phyloP scores from a whole-genome alignment of 2,113 vertebrate genomes.

The Chloropsis hardwickii region DNA sequence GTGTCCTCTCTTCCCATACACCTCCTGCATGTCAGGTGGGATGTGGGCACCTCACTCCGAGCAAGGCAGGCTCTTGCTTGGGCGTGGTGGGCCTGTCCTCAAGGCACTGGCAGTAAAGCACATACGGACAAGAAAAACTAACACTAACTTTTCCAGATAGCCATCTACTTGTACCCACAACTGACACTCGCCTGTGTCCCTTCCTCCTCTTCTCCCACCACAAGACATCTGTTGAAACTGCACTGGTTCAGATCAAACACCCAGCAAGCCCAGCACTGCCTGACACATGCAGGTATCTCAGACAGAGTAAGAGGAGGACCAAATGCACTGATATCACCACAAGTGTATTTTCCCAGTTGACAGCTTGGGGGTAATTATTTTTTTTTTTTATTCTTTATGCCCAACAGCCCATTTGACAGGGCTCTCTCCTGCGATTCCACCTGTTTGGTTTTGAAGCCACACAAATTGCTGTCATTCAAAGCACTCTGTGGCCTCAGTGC shows the following conservation, averaged over 20 bases:
- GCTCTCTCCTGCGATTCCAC: background rate
- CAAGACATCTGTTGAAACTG: background rate
- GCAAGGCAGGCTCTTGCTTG: background rate
- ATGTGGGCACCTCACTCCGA: fast-evolving
- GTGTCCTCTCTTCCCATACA: background rate
- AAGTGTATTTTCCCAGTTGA: background rate
- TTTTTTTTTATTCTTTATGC: background rate
- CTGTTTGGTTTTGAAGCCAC: background rate
- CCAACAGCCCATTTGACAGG: background rate
- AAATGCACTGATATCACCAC: background rate
- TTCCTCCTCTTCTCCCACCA: background rate
- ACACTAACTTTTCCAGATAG: background rate
- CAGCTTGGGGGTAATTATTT: background rate
- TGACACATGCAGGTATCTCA: background rate
- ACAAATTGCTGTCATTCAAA: background rate
- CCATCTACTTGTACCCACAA: background rate
- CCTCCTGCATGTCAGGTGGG: background rate
- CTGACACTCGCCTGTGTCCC: background rate
- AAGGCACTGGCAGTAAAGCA: background rate
- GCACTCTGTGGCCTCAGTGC: background rate
- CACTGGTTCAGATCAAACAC: background rate
- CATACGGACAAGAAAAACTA: background rate
- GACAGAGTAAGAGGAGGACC: background rate
- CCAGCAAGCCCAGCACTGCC: background rate
- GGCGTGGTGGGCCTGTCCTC: background rate